phyloP scores from a whole-genome alignment of 1,140 invertebrate species.

The Drosophila biarmipes region DNA sequence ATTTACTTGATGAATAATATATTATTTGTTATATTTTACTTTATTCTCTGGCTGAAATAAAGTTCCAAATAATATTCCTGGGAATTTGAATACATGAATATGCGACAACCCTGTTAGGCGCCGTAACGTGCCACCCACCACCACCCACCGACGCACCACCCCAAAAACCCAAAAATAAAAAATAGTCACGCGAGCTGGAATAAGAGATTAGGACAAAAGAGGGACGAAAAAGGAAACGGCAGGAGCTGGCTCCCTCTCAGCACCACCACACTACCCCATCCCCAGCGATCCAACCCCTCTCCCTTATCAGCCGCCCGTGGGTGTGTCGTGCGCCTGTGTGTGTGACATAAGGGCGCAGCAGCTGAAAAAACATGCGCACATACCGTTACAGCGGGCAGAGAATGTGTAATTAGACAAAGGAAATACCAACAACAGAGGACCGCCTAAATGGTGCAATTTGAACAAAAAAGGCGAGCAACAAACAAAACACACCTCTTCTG shows the following conservation, averaged over 20 bases:
- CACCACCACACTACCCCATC: neutral
- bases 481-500: conserved; percentile 27
- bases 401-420: conserved; percentile 59
- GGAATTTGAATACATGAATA: neutral
- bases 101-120: neutral
- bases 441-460: conserved; percentile 33
- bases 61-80: too few relatives aligned
- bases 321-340: conserved; percentile 29
- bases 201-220: conserved; percentile 34
- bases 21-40: too few relatives aligned
- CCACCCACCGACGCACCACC: conserved; percentile 1
- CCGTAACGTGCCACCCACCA: conserved; percentile 5
- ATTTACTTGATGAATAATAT: too few relatives aligned
- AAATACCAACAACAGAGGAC: conserved; percentile 41
- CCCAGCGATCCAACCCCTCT: neutral
- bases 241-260: conserved; percentile 5
- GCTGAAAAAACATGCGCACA: conserved; percentile 57
- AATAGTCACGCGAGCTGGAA: conserved; percentile 30
- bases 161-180: neutral
- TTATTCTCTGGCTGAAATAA: too few relatives aligned
- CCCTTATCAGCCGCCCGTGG: conserved; percentile 3
- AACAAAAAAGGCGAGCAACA: conserved; percentile 23
- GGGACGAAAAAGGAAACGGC: conserved; percentile 6
- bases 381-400: conserved; percentile 58
- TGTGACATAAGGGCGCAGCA: conserved; percentile 48